Conservation (phyloP, 1,140 invertebrate genomes). For the Bombus difficillimus region DNA sequence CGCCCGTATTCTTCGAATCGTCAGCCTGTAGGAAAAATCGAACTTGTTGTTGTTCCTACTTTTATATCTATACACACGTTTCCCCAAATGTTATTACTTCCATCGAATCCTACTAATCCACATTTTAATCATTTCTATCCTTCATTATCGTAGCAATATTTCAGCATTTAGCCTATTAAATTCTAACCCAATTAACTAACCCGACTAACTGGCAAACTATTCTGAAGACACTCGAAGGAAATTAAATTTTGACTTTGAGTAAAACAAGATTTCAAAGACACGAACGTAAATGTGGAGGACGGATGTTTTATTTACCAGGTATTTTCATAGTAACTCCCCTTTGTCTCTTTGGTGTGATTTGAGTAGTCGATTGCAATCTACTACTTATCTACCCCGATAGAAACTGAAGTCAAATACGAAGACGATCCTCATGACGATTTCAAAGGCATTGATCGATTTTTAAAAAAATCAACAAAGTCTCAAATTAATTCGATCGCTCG, state of each 20-base stretch:
- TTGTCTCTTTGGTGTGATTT: background rate
- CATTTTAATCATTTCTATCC: background rate
- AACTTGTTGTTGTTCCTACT: background rate
- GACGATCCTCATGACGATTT: background rate
- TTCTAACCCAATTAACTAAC: too few species aligned
- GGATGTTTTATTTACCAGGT: background rate
- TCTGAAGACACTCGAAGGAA: background rate
- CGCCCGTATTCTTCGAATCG: conserved; percentile 38
- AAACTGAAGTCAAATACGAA: background rate
- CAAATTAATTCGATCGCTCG: conserved; percentile 43
- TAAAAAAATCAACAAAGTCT: conserved; percentile 19
- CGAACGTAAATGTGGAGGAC: background rate
- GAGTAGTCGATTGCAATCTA: background rate
- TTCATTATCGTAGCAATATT: background rate
- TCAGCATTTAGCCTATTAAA: background rate
- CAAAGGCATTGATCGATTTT: background rate
- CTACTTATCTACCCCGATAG: background rate
- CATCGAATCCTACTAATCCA: background rate
- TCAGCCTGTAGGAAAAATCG: conserved; percentile 10
- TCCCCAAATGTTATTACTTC: background rate
- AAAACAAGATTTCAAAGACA: background rate
- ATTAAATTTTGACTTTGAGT: background rate
- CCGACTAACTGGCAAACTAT: background rate
- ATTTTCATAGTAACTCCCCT: background rate
- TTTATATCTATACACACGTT: too few species aligned